A percentile compares a stretch with the other conserved stretches of the same genome.
Conservation (phyloP, 2,888 invertebrate genomes). For the Euplexia lucipara region DNA sequence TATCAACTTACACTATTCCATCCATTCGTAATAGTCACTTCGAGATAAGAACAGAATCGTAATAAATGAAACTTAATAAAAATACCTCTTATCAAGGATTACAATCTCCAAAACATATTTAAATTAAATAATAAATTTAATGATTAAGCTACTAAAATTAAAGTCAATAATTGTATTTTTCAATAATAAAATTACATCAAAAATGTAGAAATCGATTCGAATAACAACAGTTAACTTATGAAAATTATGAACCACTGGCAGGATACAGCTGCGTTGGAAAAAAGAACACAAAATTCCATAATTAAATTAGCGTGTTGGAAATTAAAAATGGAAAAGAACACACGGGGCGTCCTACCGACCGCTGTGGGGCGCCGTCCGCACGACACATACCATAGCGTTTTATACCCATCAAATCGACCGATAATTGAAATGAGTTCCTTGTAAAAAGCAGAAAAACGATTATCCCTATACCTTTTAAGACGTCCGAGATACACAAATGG, state of each 20-base stretch:
- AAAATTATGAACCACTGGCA: slow-evolving; percentile 81
- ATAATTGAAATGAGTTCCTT: slow-evolving; percentile 91
- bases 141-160: slow-evolving; percentile 65
- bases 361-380: slow-evolving; percentile 86
- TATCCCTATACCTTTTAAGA: slow-evolving; percentile 90
- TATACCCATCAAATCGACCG: slow-evolving; percentile 89
- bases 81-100: slow-evolving; percentile 63
- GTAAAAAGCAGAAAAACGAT: slow-evolving; percentile 91
- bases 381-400: slow-evolving; percentile 88
- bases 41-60: slow-evolving; percentile 56
- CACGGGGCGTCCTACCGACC: slow-evolving; percentile 82
- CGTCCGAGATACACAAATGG: slow-evolving; percentile 91
- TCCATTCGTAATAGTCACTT: slow-evolving; percentile 65
- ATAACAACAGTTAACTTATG: slow-evolving; percentile 79
- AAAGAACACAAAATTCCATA: slow-evolving; percentile 80
- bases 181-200: slow-evolving; percentile 64
- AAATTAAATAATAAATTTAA: slow-evolving; percentile 64
- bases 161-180: slow-evolving; percentile 59
- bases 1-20: slow-evolving; percentile 68
- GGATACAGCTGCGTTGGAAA: slow-evolving; percentile 85
- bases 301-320: slow-evolving; percentile 90
- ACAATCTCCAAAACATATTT: slow-evolving; percentile 52
- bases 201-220: slow-evolving; percentile 63
- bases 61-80: slow-evolving; percentile 67
- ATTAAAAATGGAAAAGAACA: slow-evolving; percentile 82